phyloP scores from a whole-genome alignment of 2,888 invertebrate species.

The Orchesella flavescens region DNA sequence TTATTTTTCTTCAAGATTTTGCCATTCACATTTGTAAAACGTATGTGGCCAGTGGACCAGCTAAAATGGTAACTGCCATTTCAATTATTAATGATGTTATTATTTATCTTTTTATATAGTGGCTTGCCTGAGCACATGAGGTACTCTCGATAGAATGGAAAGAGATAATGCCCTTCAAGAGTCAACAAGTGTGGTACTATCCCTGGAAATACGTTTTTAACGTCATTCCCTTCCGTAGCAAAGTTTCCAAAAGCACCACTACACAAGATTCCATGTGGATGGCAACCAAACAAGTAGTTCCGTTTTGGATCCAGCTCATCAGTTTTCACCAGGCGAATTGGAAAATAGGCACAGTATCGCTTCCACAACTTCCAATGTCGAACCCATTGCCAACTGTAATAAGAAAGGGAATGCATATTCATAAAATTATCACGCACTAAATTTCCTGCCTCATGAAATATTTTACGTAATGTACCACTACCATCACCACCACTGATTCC shows the following conservation, averaged over 20 bases:
- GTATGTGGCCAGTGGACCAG: not conserved
- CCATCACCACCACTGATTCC: too few species aligned
- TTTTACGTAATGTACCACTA: not conserved
- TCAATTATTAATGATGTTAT: slow-evolving; percentile 14
- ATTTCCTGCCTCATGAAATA: not conserved
- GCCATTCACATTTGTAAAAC: not conserved
- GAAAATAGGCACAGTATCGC: slow-evolving; percentile 88
- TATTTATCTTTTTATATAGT: not conserved
- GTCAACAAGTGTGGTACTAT: slow-evolving; percentile 78
- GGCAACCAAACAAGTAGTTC: slow-evolving; percentile 90
- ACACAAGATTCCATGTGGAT: slow-evolving; percentile 92
- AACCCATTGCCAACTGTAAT: slow-evolving; percentile 77
- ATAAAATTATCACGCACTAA: slow-evolving; percentile 32
- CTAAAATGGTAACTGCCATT: slow-evolving; percentile 29
- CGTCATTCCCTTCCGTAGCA: slow-evolving; percentile 77
- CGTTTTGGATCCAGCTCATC: slow-evolving; percentile 84
- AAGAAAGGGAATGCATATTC: slow-evolving; percentile 74
- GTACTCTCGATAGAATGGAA: slow-evolving; percentile 84
- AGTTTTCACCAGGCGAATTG: slow-evolving; percentile 87
- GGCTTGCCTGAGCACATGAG: slow-evolving; percentile 78
- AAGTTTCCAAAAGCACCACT: slow-evolving; percentile 87
- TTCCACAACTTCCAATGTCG: slow-evolving; percentile 82
- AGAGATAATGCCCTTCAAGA: slow-evolving; percentile 82
- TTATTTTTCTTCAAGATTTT: not conserved
- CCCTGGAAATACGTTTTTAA: slow-evolving; percentile 75